Evolutionary conservation across 2,888 invertebrate species (phyloP).

Genomic region (Andrena bucephala): DNA sequence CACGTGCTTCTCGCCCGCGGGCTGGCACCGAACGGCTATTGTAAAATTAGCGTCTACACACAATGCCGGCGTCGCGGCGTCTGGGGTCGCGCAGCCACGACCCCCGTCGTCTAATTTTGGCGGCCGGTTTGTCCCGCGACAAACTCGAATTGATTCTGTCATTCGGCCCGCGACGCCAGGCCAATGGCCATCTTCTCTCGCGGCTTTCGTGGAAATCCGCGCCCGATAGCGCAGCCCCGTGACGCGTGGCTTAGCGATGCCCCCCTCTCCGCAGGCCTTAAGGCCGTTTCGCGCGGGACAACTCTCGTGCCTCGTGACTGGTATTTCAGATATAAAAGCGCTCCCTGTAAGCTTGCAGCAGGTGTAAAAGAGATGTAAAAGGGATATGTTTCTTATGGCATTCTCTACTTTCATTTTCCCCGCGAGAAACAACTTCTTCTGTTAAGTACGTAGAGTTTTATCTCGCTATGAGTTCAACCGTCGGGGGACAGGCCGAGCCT

Average conservation of each 20-base stretch:
- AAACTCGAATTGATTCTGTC: constrained; percentile 71
- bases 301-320: neutral
- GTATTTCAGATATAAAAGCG: too few relatives aligned
- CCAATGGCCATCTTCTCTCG: constrained; percentile 58
- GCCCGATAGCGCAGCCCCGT: constrained; percentile 69
- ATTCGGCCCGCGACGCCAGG: constrained; percentile 56
- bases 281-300: constrained; percentile 1
- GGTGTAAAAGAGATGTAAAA: too few relatives aligned
- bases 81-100: constrained; percentile 80
- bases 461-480: too few relatives aligned
- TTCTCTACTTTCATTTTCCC: too few relatives aligned
- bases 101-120: constrained; percentile 83
- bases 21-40: constrained; percentile 77
- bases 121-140: constrained; percentile 63
- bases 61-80: constrained; percentile 80
- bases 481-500: too few relatives aligned
- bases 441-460: too few relatives aligned
- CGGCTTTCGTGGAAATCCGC: constrained; percentile 71
- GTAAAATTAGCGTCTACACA: constrained; percentile 85
- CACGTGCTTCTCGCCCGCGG: constrained; percentile 67
- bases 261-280: neutral
- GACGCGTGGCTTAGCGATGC: constrained; percentile 74
- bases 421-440: too few relatives aligned
- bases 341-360: too few relatives aligned
- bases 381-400: too few relatives aligned